Evolutionary conservation across 2,888 invertebrate species (phyloP).

Genomic region (Phalera bucephala): DNA sequence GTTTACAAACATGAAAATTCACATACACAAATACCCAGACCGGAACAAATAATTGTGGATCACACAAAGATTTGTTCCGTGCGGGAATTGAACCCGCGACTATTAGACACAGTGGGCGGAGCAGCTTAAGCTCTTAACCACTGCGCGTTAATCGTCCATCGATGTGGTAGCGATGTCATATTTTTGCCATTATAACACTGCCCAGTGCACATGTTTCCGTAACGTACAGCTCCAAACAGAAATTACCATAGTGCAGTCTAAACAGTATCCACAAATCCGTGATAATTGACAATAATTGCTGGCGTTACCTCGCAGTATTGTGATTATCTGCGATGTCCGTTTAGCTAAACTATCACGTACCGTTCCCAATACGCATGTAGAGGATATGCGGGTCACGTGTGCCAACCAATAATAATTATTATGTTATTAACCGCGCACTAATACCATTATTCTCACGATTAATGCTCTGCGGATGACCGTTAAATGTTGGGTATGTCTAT

Average conservation of each 20-base stretch:
- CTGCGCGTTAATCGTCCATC: too few species aligned
- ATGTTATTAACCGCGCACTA: constrained; percentile 30
- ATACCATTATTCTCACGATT: constrained; percentile 29
- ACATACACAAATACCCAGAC: too few species aligned
- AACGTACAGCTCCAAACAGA: background rate
- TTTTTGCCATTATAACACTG: too few species aligned
- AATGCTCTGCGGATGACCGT: constrained; percentile 13
- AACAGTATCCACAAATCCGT: constrained; percentile 9
- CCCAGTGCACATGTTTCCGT: too few species aligned
- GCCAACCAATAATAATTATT: constrained; percentile 36
- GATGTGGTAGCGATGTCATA: too few species aligned
- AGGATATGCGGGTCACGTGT: constrained; percentile 34
- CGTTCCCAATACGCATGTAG: constrained; percentile 8
- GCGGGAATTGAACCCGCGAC: too few species aligned
- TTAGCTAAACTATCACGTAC: constrained; percentile 30
- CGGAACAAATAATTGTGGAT: too few species aligned
- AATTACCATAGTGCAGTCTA: too few species aligned
- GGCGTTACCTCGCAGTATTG: constrained; percentile 8
- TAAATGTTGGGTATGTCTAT: constrained; percentile 14
- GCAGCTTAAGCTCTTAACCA: too few species aligned
- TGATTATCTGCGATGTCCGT: constrained; percentile 14
- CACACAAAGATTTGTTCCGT: too few species aligned
- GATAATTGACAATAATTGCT: constrained; percentile 19
- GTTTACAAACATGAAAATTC: too few species aligned
- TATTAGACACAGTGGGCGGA: too few species aligned